A percentile compares a stretch with the other conserved stretches of the same genome.
Evolutionary conservation across 1,140 invertebrate species (phyloP).

Genomic region (Mactra quadrangularis): DNA sequence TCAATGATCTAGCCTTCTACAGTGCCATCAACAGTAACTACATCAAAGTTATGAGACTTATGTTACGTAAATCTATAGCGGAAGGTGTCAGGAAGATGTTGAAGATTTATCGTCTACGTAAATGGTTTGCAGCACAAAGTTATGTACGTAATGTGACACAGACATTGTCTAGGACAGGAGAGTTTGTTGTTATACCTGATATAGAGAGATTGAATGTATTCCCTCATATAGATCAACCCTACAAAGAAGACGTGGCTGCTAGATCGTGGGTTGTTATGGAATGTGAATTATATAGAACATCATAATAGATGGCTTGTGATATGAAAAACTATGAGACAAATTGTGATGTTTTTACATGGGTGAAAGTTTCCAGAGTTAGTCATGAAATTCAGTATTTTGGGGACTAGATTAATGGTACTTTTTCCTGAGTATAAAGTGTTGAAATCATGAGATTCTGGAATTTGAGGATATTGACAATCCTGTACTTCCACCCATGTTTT

Average conservation of each 20-base stretch:
- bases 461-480: too few relatives aligned
- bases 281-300: slow-evolving; percentile 27
- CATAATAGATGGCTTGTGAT: too few relatives aligned
- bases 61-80: slow-evolving; percentile 39
- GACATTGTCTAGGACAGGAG: background rate
- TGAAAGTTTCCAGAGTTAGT: too few relatives aligned
- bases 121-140: slow-evolving; percentile 43
- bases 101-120: slow-evolving; percentile 37
- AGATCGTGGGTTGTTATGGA: slow-evolving; percentile 24
- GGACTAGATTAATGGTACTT: too few relatives aligned
- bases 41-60: slow-evolving; percentile 4
- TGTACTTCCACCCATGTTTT: too few relatives aligned
- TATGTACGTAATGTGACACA: slow-evolving; percentile 14
- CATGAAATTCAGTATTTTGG: too few relatives aligned
- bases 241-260: slow-evolving; percentile 20
- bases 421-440: too few relatives aligned
- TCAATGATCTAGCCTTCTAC: slow-evolving; percentile 9
- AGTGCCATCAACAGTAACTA: slow-evolving; percentile 8
- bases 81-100: slow-evolving; percentile 23
- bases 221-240: background rate
- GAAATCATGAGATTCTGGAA: too few relatives aligned
- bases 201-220: background rate
- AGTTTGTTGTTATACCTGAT: background rate
- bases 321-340: too few relatives aligned
- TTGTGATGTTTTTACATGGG: too few relatives aligned